phyloP scores from a whole-genome alignment of 2,113 vertebrate genomes.

The Rhinogobius similis region DNA sequence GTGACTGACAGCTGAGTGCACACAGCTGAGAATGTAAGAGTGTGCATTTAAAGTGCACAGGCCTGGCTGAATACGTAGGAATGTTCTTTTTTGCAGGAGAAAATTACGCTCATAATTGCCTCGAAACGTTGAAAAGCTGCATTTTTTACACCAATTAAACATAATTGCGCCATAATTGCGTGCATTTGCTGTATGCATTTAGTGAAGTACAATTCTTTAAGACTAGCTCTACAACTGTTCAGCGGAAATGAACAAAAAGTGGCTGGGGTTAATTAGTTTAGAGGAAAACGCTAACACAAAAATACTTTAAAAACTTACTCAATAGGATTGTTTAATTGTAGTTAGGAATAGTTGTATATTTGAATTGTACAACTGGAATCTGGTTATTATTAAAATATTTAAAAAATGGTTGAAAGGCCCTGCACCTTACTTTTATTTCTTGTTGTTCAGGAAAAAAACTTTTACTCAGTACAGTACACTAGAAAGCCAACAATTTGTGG shows the following conservation, averaged over 20 bases:
- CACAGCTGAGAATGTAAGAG: background rate
- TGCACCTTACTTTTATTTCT: too few species aligned
- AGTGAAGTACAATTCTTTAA: background rate
- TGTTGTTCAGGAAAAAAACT: too few species aligned
- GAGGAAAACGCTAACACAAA: background rate
- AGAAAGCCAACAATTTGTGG: too few species aligned
- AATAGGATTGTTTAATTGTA: background rate
- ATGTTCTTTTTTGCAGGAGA: background rate
- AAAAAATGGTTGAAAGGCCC: too few species aligned
- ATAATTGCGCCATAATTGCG: background rate
- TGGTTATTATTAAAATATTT: too few species aligned
- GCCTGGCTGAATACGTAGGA: background rate
- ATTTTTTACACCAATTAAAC: background rate
- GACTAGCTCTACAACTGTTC: background rate
- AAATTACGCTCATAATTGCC: background rate
- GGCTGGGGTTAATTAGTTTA: background rate
- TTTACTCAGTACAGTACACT: too few species aligned
- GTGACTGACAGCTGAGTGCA: slow-evolving; percentile 17
- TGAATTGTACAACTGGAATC: too few species aligned
- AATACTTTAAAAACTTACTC: background rate
- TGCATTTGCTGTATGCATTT: background rate
- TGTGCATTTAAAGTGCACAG: background rate
- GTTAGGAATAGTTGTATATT: too few species aligned
- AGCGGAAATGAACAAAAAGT: background rate
- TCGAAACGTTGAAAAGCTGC: background rate